Base-by-base conservation (phyloP, 2,113 vertebrate genomes). In the Perca fluviatilis region DNA sequence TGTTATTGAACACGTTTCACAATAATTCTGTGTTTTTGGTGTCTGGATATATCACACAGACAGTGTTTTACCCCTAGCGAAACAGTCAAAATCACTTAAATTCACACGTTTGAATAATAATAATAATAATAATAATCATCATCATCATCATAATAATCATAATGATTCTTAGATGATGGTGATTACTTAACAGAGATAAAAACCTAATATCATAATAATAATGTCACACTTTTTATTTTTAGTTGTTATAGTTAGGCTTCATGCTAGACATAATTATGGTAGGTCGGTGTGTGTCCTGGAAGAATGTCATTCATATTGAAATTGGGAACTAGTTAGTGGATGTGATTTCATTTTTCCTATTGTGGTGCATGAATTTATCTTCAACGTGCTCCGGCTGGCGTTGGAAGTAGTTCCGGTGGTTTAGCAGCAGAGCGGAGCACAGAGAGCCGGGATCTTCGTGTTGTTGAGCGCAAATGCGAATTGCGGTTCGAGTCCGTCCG, bases 361-460 rank as follows among this genome's bases (percentile, higher is more conserved):
- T 88, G 90, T 89, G 92, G 92, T 89, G 92, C 89, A 93, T 92
- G 92, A 81, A 93, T 93, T 90, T 33, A 83, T 92, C 88, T 88
- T 86, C 82, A 85, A 88, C 86, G 93, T 94, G 93, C 93, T 94
- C 88, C 89, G 94, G 90, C 91, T 90, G 89, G 81, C 87, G 82
- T 72, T 87, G 94, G 89, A 95, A 95, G 95, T 95, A 95, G 95
- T 95, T 95, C 95, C 95, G 94, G 94, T 87, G 91, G 81, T 80
- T 84, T 74, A 75, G 89, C 88, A 70, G 84, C 75, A 23, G 91
- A 91, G 87, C 77, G 76, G 80, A 86, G 88, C 89, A 36, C 80
- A 43, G 51, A 66, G 91, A 90, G 69, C 92, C 90, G 90, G 93
- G 90, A 78, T 91, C 89, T 82, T 65, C 85, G 66, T 50, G 86